Evolutionary conservation across 2,888 invertebrate species (phyloP).

Genomic region (Oscheius sp.): DNA sequence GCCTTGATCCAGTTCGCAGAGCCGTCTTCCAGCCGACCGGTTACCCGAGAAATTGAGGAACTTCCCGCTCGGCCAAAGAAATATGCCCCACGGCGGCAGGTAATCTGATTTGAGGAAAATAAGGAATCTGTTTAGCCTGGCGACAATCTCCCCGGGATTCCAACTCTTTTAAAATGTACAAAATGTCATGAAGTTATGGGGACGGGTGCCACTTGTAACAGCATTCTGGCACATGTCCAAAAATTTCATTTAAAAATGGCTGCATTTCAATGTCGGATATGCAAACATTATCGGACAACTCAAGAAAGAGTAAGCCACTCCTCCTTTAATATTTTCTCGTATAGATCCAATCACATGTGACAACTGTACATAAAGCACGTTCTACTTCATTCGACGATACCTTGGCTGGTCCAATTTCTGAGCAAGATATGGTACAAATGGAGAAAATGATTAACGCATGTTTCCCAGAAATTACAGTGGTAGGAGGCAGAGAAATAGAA

Average conservation of each 20-base stretch:
- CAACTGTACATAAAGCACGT: constrained; percentile 56
- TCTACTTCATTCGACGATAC: constrained; percentile 53
- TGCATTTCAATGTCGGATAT: constrained; percentile 55
- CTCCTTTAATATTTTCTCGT: constrained; percentile 3
- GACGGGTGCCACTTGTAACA: constrained; percentile 47
- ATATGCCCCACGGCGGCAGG: constrained; percentile 31
- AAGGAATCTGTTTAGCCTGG: constrained; percentile 18
- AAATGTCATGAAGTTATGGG: constrained; percentile 54
- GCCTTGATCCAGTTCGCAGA: constrained; percentile 35
- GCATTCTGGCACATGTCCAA: constrained; percentile 51
- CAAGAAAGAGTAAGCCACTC: constrained; percentile 47
- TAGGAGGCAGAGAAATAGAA: constrained; percentile 18
- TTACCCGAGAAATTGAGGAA: neutral
- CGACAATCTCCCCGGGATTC: constrained; percentile 36
- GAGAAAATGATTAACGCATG: constrained; percentile 56
- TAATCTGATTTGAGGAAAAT: too few species aligned
- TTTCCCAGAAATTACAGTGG: constrained; percentile 51
- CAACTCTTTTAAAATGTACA: constrained; percentile 47
- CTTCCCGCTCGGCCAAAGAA: constrained; percentile 26
- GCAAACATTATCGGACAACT: constrained; percentile 56
- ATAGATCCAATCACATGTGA: constrained; percentile 58
- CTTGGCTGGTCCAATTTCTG: constrained; percentile 49
- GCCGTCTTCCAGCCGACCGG: constrained; percentile 31
- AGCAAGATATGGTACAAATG: constrained; percentile 51
- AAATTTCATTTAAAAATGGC: constrained; percentile 58